Percentiles rank a stretch among this genome's conserved stretches.
Conservation (phyloP, 2,113 vertebrate genomes). For the Ameiurus melas region DNA sequence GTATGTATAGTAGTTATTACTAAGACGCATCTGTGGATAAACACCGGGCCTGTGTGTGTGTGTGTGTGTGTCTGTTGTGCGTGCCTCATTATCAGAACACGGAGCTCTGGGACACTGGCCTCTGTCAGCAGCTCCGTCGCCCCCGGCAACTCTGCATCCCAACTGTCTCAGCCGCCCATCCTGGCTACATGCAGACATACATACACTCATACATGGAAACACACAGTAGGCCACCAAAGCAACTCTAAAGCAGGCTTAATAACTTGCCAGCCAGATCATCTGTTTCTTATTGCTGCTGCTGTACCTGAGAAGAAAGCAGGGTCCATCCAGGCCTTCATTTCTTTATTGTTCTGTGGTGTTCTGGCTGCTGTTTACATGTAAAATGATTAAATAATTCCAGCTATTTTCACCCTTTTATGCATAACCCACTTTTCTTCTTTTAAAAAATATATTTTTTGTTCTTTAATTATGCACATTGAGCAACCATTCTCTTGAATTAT, state of each 20-base stretch:
- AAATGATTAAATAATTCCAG: constrained; percentile 43
- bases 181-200: constrained; percentile 7
- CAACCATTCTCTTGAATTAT: constrained; percentile 16
- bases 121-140: constrained; percentile 57
- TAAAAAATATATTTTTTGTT: neutral
- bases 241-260: constrained; percentile 37
- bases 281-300: constrained; percentile 44
- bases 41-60: constrained; percentile 42
- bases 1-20: constrained; percentile 64
- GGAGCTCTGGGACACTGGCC: constrained; percentile 54
- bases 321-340: constrained; percentile 74
- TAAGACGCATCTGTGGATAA: constrained; percentile 42
- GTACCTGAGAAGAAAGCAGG: constrained; percentile 69
- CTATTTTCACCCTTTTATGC: constrained; percentile 15
- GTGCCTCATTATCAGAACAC: constrained; percentile 52
- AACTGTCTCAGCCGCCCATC: constrained; percentile 43
- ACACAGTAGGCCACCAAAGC: constrained; percentile 33
- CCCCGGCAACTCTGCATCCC: constrained; percentile 55
- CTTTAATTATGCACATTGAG: constrained; percentile 4
- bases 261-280: constrained; percentile 44
- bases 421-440: neutral
- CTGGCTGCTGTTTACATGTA: constrained; percentile 37
- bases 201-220: constrained; percentile 16
- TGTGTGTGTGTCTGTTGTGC: constrained; percentile 9
- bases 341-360: constrained; percentile 35